phyloP scores from a whole-genome alignment of 2,888 invertebrate species.

The Machimus atricapillus region DNA sequence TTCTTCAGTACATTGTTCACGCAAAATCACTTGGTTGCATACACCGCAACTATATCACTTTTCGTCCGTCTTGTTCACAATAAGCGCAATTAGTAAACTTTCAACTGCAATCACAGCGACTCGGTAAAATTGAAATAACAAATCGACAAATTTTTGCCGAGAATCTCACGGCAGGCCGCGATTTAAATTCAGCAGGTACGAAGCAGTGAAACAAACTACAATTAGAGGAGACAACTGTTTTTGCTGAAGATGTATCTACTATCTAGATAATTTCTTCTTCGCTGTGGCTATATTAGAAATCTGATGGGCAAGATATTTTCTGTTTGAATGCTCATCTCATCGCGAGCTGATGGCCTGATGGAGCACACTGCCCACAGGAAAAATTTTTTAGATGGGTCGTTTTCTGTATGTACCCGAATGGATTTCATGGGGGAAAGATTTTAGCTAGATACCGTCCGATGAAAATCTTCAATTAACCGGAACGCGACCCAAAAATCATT shows the following conservation, averaged over 20 bases:
- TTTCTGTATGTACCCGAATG: neutral
- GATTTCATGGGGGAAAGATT: conserved; percentile 4
- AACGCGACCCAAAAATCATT: conserved; percentile 17
- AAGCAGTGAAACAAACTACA: neutral
- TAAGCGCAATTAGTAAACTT: neutral
- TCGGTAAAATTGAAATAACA: neutral
- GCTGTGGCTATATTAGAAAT: neutral
- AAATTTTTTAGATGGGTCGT: neutral
- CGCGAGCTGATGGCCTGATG: neutral
- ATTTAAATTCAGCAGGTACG: conserved; percentile 2
- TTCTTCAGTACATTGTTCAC: conserved; percentile 6
- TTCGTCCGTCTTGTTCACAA: neutral
- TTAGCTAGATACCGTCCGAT: neutral
- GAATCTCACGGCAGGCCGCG: neutral
- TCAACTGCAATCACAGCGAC: neutral
- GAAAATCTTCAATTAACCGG: conserved; percentile 18
- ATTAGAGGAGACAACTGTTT: neutral
- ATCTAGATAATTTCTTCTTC: neutral
- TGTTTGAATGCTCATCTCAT: conserved; percentile 5
- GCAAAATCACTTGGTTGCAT: conserved; percentile 14
- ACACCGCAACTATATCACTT: neutral
- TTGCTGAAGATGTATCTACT: neutral
- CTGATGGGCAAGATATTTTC: conserved; percentile 6
- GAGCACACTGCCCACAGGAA: neutral
- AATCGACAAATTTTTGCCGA: neutral